A percentile compares a stretch with the other conserved stretches of the same genome.
Conservation (phyloP, 2,888 invertebrate genomes). For the Caenorhabditis panamensis region DNA sequence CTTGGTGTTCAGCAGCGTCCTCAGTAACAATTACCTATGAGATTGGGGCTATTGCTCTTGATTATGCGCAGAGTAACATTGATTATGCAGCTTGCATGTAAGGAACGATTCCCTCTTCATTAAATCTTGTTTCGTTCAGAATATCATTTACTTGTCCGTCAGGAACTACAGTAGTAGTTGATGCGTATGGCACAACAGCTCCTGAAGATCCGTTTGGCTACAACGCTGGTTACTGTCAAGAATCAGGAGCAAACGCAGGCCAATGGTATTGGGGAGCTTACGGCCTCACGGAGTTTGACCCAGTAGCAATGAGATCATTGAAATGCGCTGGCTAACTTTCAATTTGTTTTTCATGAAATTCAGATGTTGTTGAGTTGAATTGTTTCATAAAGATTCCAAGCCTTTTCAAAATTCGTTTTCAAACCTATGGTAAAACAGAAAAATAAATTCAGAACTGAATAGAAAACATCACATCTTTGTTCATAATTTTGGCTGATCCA, state of each 20-base stretch:
- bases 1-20: background rate
- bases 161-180: background rate
- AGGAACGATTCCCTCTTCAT: background rate
- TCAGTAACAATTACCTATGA: background rate
- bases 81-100: conserved; percentile 5
- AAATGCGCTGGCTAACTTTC: background rate
- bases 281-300: background rate
- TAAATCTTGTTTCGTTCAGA: background rate
- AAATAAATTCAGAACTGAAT: background rate
- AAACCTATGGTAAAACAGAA: background rate
- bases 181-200: background rate
- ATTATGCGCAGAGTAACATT: no score
- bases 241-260: conserved; percentile 19
- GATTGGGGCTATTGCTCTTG: no score
- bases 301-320: background rate
- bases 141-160: background rate
- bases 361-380: no score
- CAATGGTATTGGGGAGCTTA: conserved; percentile 30
- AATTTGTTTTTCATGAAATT: no score
- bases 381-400: no score
- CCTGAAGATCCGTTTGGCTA: background rate
- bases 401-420: background rate
- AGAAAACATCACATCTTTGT: background rate
- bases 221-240: conserved; percentile 14
- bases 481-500: background rate